Evolutionary conservation across 2,888 invertebrate species (phyloP), one percentile per base, ranked within the genome.

Genomic region (Melinaea menophilus): DNA sequence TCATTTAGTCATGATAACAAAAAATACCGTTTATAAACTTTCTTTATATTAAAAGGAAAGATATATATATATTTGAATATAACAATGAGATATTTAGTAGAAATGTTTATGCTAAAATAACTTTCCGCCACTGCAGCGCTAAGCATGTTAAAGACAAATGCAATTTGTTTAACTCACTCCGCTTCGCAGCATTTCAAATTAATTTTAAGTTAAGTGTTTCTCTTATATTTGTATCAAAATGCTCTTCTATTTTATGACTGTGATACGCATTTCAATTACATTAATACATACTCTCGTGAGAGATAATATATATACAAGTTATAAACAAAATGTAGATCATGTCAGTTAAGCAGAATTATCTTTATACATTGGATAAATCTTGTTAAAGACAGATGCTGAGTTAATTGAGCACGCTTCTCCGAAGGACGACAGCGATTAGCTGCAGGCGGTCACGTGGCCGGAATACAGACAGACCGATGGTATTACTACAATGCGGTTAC

Each of bases 91-190:
- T 31, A 31, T 48, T 51, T 51, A 31, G 31, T 22, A 51, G 51
- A 51, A 51, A 51, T 51, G 31, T 51, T 51, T 51, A 51, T 31
- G 31, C 31, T 51, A 31, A 31, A 51, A 51, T 31, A 51, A 51
- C 51, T 51, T 51, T 51, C 9, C 31, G 51, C 31, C 51, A 61
- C 46, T 35, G 60, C 22, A 57, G 56, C 34, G 31, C 31, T 22
- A 61, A 61, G 56, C 61, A 41, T 61, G 57, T 41, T 57, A 51
- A 57, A 48, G 57, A 57, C 61, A 61, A 56, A 61, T 45, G 61
- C 51, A 61, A 48, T 61, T 41, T 22, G 51, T 48, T 51, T 61
- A 56, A 61, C 56, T 61, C 48, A 61, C 37, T 51, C 48, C 55
- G 61, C 51, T 46, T 58, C n/a, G 37, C 5, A 47, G 13, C 12